Percentiles rank a stretch among this genome's conserved stretches.
phyloP scores from a whole-genome alignment of 1,140 invertebrate genomes.

The Hycleus cichorii region DNA sequence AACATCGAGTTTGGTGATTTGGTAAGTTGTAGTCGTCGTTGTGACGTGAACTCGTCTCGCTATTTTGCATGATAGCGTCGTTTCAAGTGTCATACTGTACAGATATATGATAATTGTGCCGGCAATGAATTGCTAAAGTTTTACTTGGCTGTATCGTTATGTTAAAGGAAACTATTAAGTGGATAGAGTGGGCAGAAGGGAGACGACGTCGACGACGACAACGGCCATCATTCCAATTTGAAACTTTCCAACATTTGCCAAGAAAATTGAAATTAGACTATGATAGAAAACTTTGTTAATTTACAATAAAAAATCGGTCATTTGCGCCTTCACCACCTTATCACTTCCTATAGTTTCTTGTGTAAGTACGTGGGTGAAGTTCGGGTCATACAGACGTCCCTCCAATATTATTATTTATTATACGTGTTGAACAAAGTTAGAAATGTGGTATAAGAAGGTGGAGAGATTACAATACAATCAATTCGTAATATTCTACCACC shows the following conservation, averaged over 20 bases:
- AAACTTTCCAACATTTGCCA: too few species aligned
- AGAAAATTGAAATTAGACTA: too few species aligned
- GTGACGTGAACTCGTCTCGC: neutral
- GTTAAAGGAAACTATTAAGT: slow-evolving; percentile 25
- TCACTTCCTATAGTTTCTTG: slow-evolving; percentile 8
- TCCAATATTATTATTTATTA: slow-evolving; percentile 5
- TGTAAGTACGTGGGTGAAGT: slow-evolving; percentile 1
- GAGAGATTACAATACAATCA: neutral
- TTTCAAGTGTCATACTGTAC: slow-evolving; percentile 30
- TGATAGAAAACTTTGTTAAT: too few species aligned
- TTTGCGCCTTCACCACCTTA: neutral
- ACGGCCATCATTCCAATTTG: too few species aligned
- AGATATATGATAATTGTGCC: slow-evolving; percentile 35
- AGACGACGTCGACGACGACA: too few species aligned
- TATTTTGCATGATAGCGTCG: slow-evolving; percentile 32
- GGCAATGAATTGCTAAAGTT: slow-evolving; percentile 32
- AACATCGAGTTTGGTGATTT: slow-evolving; percentile 23
- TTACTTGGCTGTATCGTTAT: slow-evolving; percentile 25
- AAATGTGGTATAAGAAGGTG: slow-evolving; percentile 1
- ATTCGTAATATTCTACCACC: too few species aligned
- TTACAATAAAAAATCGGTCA: too few species aligned
- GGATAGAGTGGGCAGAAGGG: too few species aligned
- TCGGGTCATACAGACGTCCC: slow-evolving; percentile 10
- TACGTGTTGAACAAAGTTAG: slow-evolving; percentile 8
- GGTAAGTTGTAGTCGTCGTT: slow-evolving; percentile 22